phyloP scores from a whole-genome alignment of 1,140 invertebrate species.

The Planococcus citri region DNA sequence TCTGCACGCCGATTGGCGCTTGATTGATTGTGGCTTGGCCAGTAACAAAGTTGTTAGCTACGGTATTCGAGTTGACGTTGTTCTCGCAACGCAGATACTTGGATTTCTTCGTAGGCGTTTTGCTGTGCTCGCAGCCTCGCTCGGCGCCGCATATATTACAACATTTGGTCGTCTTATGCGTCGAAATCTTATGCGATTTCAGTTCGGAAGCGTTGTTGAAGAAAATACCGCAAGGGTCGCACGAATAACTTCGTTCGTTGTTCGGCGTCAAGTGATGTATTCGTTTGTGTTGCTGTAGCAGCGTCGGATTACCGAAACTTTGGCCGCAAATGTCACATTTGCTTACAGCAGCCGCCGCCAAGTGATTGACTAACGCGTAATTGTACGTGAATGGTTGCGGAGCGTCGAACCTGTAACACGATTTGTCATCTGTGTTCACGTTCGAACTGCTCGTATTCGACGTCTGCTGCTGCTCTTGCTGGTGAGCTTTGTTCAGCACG shows the following conservation, averaged over 20 bases:
- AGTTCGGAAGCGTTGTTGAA: conserved; percentile 30
- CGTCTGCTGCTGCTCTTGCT: conserved; percentile 22
- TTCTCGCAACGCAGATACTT: conserved; percentile 30
- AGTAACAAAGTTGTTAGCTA: conserved; percentile 21
- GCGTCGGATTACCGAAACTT: conserved; percentile 61
- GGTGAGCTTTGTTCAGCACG: conserved; percentile 38
- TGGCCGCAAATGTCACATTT: conserved; percentile 74
- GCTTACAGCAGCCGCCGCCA: conserved; percentile 58
- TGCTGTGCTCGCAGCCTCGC: conserved; percentile 33
- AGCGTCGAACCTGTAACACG: conserved; percentile 41
- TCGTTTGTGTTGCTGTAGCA: conserved; percentile 68
- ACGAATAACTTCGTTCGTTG: conserved; percentile 28
- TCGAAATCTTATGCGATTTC: conserved; percentile 31
- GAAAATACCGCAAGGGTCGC: conserved; percentile 30
- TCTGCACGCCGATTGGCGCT: conserved; percentile 10
- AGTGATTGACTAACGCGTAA: conserved; percentile 41
- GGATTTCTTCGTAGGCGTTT: conserved; percentile 30
- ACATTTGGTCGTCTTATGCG: conserved; percentile 31
- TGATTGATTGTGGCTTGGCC: conserved; percentile 4
- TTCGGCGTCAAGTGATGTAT: conserved; percentile 42
- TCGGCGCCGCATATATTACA: conserved; percentile 38
- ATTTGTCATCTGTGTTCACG: conserved; percentile 38
- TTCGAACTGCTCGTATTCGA: neutral
- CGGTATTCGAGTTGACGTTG: conserved; percentile 18
- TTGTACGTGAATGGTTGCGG: conserved; percentile 42